Evolutionary conservation across 92 coral and sea anemone species (phyloP).

Genomic region (Parazoanthus darwini): DNA sequence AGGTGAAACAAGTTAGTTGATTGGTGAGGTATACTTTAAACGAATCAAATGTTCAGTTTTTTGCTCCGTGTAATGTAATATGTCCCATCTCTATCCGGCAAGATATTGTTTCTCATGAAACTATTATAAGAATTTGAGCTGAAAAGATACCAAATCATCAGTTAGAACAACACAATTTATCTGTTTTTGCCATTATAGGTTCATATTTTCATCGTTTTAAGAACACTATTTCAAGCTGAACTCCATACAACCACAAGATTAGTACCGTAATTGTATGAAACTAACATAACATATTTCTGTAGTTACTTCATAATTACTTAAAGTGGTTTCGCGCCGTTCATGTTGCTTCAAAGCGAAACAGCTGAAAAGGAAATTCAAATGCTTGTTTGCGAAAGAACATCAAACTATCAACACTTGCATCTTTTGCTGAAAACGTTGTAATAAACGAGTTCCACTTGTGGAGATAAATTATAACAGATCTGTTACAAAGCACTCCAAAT

Average conservation of each 20-base stretch:
- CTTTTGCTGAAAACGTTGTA: background rate
- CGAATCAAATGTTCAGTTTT: background rate
- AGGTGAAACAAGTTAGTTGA: constrained; percentile 15
- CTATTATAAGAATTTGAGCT: constrained; percentile 19
- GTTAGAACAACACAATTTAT: constrained; percentile 15
- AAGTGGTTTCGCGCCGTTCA: background rate
- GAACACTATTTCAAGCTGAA: background rate
- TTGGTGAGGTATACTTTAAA: constrained; percentile 25
- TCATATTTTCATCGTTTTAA: background rate
- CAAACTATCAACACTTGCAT: constrained; percentile 27
- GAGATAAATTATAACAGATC: background rate
- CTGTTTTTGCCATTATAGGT: background rate
- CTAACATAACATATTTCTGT: background rate
- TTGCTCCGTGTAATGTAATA: constrained; percentile 12
- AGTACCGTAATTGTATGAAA: background rate
- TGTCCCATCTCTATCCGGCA: constrained; percentile 14
- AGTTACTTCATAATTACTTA: background rate
- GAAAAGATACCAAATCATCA: background rate
- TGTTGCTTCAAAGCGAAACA: background rate
- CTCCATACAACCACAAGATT: background rate
- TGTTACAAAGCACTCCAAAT: background rate
- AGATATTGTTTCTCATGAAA: constrained; percentile 30
- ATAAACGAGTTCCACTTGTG: background rate
- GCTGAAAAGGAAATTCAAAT: constrained; percentile 32
- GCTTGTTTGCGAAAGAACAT: constrained; percentile 12